phyloP scores from a whole-genome alignment of 2,888 invertebrate species.

The Orchestes rusci region DNA sequence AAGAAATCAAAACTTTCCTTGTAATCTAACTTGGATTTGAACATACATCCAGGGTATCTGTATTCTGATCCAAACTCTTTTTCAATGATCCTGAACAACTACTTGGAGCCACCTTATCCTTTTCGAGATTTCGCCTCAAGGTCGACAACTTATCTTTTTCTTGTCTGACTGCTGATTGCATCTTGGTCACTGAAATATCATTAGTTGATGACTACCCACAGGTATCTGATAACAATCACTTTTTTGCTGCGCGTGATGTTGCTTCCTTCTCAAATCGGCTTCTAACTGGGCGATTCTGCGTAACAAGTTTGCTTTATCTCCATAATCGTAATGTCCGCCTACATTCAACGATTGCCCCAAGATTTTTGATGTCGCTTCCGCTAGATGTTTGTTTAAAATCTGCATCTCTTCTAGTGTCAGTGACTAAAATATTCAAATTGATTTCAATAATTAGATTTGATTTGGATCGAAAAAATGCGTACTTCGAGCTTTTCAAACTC shows the following conservation, averaged over 20 bases:
- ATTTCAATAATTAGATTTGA: not conserved
- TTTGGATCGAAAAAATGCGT: no score
- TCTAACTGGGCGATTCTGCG: constrained; percentile 46
- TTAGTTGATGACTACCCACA: no score
- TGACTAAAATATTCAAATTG: constrained; percentile 35
- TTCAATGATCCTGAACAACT: no score
- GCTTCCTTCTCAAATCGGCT: constrained; percentile 46
- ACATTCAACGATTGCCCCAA: constrained; percentile 28
- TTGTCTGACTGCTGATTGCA: constrained; percentile 28
- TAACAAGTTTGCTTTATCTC: constrained; percentile 45
- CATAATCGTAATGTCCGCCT: constrained; percentile 35
- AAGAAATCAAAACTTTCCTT: constrained; percentile 1
- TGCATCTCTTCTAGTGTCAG: constrained; percentile 50
- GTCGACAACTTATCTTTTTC: constrained; percentile 28
- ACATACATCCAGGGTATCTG: constrained; percentile 25
- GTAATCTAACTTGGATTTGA: not conserved
- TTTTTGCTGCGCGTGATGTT: constrained; percentile 46
- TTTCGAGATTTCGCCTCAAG: constrained; percentile 25
- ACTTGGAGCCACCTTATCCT: constrained; percentile 22
- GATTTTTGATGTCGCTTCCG: constrained; percentile 46
- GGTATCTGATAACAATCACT: no score
- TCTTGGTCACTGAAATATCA: constrained; percentile 24
- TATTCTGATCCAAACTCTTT: no score
- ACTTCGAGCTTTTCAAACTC: no score
- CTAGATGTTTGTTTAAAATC: constrained; percentile 49